These are phyloP conservation scores for Phenganax marumi DNA, from an alignment of 92 coral and sea anemone species.

Conservation along the genomic window DNA sequence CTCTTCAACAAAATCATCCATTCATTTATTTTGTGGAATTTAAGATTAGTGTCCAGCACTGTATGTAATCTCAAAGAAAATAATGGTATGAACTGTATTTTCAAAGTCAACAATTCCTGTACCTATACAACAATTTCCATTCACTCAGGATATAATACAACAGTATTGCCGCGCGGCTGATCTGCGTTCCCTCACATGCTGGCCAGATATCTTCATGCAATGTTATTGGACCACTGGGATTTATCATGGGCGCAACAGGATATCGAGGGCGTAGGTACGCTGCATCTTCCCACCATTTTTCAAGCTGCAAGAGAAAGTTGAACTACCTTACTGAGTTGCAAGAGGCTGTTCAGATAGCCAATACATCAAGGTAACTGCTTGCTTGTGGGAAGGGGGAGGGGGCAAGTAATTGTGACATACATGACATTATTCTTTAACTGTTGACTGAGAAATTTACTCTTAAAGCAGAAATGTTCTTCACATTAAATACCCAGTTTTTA, in stretches of 20 bases:
- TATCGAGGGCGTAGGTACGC: conserved; percentile 70
- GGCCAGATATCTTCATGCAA: conserved; percentile 70
- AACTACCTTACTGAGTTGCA: too few relatives aligned
- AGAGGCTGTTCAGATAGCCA: too few relatives aligned
- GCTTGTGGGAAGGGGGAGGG: too few relatives aligned
- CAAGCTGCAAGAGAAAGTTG: conserved; percentile 54
- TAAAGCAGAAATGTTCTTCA: neutral
- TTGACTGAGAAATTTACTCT: neutral
- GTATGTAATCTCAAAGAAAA: neutral
- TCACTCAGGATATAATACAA: conserved; percentile 55
- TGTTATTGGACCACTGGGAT: conserved; percentile 69
- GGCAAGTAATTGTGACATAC: neutral
- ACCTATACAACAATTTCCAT: conserved; percentile 80
- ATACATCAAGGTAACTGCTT: too few relatives aligned
- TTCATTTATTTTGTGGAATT: too few relatives aligned
- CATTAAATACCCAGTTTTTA: conserved; percentile 79
- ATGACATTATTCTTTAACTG: neutral
- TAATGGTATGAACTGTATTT: neutral
- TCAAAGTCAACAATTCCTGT: neutral
- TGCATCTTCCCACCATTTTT: conserved; percentile 88
- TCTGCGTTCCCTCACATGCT: conserved; percentile 67
- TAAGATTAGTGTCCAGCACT: too few relatives aligned
- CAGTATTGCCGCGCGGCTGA: conserved; percentile 70
- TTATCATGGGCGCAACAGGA: conserved; percentile 76
- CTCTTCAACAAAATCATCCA: too few relatives aligned